Evolutionary conservation across 1,140 invertebrate species (phyloP).

Genomic region (Drosophila neocordata): DNA sequence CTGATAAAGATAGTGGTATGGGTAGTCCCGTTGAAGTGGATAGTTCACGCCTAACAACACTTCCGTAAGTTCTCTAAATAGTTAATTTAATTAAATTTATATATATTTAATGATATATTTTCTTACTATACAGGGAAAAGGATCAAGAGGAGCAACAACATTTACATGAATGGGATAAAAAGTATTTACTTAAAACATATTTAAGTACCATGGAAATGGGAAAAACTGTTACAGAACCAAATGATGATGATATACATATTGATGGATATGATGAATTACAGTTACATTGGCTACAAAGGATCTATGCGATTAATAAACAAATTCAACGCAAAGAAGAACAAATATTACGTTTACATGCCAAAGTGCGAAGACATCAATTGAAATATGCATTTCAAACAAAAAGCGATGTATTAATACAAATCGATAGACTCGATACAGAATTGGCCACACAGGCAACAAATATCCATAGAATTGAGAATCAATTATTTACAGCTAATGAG

Average conservation of each 20-base stretch:
- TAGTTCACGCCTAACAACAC: slow-evolving; percentile 84
- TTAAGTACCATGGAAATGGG: slow-evolving; percentile 84
- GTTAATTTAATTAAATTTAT: not conserved
- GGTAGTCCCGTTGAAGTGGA: slow-evolving; percentile 75
- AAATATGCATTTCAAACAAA: slow-evolving; percentile 85
- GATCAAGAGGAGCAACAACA: slow-evolving; percentile 90
- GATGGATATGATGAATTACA: slow-evolving; percentile 81
- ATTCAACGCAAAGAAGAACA: slow-evolving; percentile 88
- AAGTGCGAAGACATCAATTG: slow-evolving; percentile 87
- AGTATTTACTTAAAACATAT: slow-evolving; percentile 92
- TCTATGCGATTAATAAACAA: slow-evolving; percentile 88
- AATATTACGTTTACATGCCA: slow-evolving; percentile 86
- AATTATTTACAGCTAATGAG: slow-evolving; percentile 86
- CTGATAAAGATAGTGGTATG: slow-evolving; percentile 81
- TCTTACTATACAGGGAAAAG: slow-evolving; percentile 85
- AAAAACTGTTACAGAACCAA: slow-evolving; percentile 58
- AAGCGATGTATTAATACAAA: slow-evolving; percentile 75
- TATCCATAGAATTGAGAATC: slow-evolving; percentile 86
- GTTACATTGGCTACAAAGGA: slow-evolving; percentile 87
- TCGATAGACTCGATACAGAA: slow-evolving; percentile 84
- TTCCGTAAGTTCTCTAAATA: too few relatives aligned
- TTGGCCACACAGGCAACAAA: slow-evolving; percentile 84
- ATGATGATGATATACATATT: slow-evolving; percentile 34
- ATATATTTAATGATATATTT: not conserved
- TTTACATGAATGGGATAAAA: slow-evolving; percentile 89